Evolutionary conservation across 2,797 vertebrate genomes (phyloP).

Genomic region (Rousettus madagascariensis): DNA sequence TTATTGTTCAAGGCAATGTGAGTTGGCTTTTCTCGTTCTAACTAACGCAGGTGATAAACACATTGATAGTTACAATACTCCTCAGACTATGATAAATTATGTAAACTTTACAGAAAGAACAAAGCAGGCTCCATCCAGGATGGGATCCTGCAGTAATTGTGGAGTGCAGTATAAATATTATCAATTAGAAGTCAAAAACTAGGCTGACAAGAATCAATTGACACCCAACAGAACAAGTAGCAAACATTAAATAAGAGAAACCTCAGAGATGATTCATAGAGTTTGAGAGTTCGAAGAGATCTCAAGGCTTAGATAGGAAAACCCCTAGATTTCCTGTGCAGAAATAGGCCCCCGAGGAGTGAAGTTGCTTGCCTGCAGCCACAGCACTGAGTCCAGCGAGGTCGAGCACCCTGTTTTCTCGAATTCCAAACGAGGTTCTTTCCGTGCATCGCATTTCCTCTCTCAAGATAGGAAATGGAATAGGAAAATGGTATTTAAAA

Average conservation of each 20-base stretch:
- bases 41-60: neutral
- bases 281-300: neutral
- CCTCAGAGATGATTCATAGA: constrained; percentile 43
- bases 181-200: neutral
- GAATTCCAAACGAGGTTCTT: neutral
- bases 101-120: neutral
- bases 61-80: neutral
- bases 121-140: neutral
- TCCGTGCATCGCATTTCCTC: neutral
- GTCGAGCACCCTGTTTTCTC: neutral
- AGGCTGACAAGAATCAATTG: neutral
- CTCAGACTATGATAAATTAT: neutral
- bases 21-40: neutral
- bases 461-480: constrained; percentile 53
- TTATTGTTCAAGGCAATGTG: neutral
- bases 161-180: too few species aligned
- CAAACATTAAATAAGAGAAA: constrained; percentile 16
- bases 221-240: neutral
- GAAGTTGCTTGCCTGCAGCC: neutral
- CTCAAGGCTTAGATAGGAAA: constrained; percentile 1
- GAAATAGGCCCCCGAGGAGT: neutral
- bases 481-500: constrained; percentile 71
- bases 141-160: neutral
- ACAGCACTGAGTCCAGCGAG: neutral
- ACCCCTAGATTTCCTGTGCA: constrained; percentile 30